These are phyloP conservation scores for Ceratina calcarata DNA, from an alignment of 1,140 invertebrate species.

Conservation along the genomic window DNA sequence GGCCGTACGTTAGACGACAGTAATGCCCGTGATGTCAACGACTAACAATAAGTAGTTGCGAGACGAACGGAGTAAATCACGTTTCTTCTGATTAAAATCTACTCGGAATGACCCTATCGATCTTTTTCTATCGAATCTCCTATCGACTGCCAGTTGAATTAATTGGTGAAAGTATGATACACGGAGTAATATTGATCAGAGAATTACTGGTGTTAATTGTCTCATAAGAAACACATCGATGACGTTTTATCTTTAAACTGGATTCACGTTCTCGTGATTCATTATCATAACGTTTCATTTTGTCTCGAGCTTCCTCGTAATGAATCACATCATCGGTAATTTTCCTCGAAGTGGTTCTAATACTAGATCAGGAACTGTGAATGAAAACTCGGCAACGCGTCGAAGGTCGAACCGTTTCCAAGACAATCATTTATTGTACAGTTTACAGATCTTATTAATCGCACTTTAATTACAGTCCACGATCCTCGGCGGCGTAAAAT, in stretches of 20 bases:
- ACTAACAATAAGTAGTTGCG: too few species aligned
- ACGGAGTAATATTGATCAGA: not conserved
- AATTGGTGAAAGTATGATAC: not conserved
- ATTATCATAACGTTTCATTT: conserved; percentile 5
- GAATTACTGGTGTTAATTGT: not conserved
- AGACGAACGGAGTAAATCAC: too few species aligned
- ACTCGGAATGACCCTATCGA: too few species aligned
- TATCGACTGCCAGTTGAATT: not conserved
- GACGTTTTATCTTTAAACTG: not conserved
- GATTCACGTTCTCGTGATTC: conserved; percentile 4
- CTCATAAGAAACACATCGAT: not conserved
- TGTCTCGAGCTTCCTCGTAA: not conserved
- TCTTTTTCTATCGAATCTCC: not conserved
- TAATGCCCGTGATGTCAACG: conserved; percentile 44
- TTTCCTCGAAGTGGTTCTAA: not conserved
- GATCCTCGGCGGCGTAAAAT: not conserved
- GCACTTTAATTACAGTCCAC: not conserved
- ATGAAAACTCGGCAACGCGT: not conserved
- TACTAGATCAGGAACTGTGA: not conserved
- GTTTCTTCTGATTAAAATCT: too few species aligned
- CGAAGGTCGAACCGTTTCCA: not conserved
- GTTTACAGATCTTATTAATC: not conserved
- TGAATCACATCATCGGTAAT: conserved; percentile 8
- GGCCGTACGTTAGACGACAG: conserved; percentile 55
- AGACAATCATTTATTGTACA: too few species aligned